Evolutionary conservation across 2,113 vertebrate genomes (phyloP).

Genomic region (Actinemys pallida): DNA sequence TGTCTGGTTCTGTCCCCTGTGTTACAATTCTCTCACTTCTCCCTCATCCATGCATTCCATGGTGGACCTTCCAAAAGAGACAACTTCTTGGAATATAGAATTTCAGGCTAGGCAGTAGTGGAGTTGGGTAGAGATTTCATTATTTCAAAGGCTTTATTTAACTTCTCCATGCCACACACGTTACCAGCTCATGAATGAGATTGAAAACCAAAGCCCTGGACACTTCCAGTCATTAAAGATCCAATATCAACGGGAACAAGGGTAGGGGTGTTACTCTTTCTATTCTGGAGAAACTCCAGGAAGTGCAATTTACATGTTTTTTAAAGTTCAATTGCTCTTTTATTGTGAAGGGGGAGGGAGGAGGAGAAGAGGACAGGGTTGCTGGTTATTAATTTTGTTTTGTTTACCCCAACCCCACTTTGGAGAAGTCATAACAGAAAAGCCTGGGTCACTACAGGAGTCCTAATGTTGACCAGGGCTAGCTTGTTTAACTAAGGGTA

Average conservation of each 20-base stretch:
- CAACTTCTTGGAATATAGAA: background rate
- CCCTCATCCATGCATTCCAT: fast-evolving
- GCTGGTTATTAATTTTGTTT: background rate
- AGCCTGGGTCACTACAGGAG: background rate
- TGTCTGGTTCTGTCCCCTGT: background rate
- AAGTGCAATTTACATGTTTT: background rate
- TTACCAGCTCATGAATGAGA: background rate
- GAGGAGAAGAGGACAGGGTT: background rate
- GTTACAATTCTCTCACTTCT: background rate
- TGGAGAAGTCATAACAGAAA: background rate
- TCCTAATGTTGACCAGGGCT: background rate
- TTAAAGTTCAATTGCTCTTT: background rate
- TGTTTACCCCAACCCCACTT: background rate
- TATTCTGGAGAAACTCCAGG: background rate
- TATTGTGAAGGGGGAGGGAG: background rate
- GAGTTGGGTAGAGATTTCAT: background rate
- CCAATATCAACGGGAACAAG: background rate
- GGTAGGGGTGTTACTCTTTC: fast-evolving
- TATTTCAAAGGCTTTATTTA: background rate
- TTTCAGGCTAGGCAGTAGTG: background rate
- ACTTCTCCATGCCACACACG: background rate
- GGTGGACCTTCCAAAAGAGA: fast-evolving
- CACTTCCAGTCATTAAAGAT: background rate
- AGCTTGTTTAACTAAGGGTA: background rate
- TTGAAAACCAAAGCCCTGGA: background rate